These are phyloP conservation scores for Motacilla tschutschensis DNA, from an alignment of 2,113 vertebrate genomes.

Conservation along the genomic window DNA sequence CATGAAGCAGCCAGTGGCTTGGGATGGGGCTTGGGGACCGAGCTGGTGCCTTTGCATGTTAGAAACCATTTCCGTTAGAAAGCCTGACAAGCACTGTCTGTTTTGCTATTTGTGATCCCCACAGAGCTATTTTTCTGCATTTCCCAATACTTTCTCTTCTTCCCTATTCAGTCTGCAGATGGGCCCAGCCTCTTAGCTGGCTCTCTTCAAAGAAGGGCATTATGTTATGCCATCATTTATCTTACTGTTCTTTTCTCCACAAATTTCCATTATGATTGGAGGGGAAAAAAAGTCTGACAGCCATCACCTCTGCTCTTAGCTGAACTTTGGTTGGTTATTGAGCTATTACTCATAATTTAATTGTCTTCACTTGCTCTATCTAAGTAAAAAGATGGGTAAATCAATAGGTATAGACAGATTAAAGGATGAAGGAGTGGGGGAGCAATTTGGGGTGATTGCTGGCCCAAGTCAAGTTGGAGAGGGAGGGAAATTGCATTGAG, in stretches of 20 bases:
- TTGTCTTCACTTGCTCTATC: background rate
- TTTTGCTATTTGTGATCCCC: background rate
- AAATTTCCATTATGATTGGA: constrained; percentile 1
- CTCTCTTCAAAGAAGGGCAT: constrained; percentile 16
- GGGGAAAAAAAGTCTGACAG: background rate
- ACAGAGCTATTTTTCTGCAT: constrained; percentile 36
- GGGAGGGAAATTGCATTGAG: background rate
- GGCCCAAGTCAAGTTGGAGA: background rate
- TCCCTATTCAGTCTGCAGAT: background rate
- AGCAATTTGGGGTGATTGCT: background rate
- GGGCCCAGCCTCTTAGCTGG: background rate
- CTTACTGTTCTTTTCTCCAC: background rate
- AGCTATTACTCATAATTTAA: constrained; percentile 6
- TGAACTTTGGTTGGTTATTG: constrained; percentile 2
- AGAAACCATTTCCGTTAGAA: constrained; percentile 16
- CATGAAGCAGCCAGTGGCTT: background rate
- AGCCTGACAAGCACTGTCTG: background rate
- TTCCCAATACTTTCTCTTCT: constrained; percentile 47
- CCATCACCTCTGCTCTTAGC: constrained; percentile 13
- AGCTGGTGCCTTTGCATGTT: background rate
- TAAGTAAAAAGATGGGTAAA: background rate
- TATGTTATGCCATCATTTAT: background rate
- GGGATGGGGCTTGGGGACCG: background rate
- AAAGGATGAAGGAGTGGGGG: background rate
- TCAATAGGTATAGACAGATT: background rate